Evolutionary conservation across 2,888 invertebrate genomes (phyloP).

Genomic region (Helleia helle): DNA sequence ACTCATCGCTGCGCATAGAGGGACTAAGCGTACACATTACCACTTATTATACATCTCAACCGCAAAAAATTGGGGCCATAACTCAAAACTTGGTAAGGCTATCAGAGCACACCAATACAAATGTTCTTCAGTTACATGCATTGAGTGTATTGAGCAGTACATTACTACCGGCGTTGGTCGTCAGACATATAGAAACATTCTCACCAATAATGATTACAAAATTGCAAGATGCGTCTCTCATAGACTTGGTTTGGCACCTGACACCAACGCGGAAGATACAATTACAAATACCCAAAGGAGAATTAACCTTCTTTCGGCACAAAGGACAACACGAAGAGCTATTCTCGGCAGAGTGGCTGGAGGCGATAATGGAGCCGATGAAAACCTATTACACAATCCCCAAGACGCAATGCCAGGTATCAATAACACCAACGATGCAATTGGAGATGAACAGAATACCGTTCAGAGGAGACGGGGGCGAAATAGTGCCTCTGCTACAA

Average conservation of each 20-base stretch:
- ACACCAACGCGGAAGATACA: not conserved
- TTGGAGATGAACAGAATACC: constrained; percentile 7
- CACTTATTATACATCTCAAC: constrained; percentile 14
- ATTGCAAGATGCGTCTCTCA: constrained; percentile 14
- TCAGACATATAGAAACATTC: constrained; percentile 14
- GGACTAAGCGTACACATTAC: constrained; percentile 7
- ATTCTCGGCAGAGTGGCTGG: not conserved
- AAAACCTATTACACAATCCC: not conserved
- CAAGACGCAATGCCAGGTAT: not conserved
- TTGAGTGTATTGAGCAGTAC: constrained; percentile 13
- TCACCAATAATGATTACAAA: constrained; percentile 12
- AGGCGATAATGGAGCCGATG: constrained; percentile 6
- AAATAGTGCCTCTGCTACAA: not conserved
- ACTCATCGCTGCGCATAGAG: constrained; percentile 12
- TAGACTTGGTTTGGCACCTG: constrained; percentile 6
- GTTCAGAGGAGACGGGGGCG: not conserved
- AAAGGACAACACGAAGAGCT: constrained; percentile 8
- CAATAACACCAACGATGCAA: not conserved
- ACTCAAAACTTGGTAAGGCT: constrained; percentile 15
- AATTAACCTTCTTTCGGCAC: constrained; percentile 9
- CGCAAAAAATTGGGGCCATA: constrained; percentile 16
- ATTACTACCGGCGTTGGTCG: constrained; percentile 15
- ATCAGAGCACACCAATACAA: constrained; percentile 15
- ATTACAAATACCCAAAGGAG: constrained; percentile 10
- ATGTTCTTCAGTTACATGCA: constrained; percentile 15